Base-by-base conservation (phyloP, 1,140 invertebrate genomes). In the Penaeus vannamei region DNA sequence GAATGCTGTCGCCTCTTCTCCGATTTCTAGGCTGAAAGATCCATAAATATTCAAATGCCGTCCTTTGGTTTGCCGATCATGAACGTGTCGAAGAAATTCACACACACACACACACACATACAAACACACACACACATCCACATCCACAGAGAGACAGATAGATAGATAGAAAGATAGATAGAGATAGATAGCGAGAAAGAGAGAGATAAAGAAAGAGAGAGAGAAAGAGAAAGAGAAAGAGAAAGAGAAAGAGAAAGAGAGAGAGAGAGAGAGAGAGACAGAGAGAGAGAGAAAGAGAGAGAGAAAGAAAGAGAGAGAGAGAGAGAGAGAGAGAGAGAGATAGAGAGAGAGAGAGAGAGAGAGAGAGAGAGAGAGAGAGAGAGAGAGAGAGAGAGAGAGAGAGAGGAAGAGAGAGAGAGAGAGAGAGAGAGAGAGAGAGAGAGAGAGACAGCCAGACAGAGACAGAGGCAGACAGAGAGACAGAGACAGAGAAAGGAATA, bases 81-180 rank as follows among this genome's bases (percentile, higher is more conserved):
- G n/a, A 81, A 81, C 22, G 23, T 0, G n/a, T n/a, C 14, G n/a
- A 8, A 20, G n/a, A 53, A 17, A 81, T 23, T 12, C 42, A 81
- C 79, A 81, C 69, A 53, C 23, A 81, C 23, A 64, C 12, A 84
- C 61, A 84, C 82, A 84, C 53, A 36, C 29, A n/a, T 20, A n/a
- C 23, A 23, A 5, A 66, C 42, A 29, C 26, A 62, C 36, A 84
- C 60, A 62, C 26, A 62, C 60, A 62, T n/a, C 12, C 46, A 62
- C 60, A 61, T n/a, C 12, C 60, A 84, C 60, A 62, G 46, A 84
- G 22, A 84, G 46, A 84, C 82, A 84, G 46, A 84, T 66, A 66
- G 22, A 66, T 66, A 66, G 22, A 66, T 66, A 36, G 36, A 36
- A 5, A 36, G 36, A 36, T 1, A 36, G 36, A 36, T 1, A 36